Conservation (phyloP, 2,888 invertebrate genomes). For the Agrochola macilenta region DNA sequence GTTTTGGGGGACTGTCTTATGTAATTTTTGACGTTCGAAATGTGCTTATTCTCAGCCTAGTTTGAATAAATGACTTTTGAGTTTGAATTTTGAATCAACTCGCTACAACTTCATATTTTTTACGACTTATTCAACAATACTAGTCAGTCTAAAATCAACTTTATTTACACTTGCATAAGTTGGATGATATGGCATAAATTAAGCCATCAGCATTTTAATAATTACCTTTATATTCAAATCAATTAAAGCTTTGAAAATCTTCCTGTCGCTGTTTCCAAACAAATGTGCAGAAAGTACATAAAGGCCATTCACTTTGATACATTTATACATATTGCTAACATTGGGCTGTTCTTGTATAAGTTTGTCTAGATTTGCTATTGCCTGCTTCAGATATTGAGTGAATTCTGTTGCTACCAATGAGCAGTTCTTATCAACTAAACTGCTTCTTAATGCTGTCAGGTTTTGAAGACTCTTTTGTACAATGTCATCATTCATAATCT, state of each 20-base stretch:
- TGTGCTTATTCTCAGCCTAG: no score
- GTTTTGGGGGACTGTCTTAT: no score
- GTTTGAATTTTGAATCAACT: no score
- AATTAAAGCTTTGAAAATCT: slow-evolving; percentile 92
- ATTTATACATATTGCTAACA: slow-evolving; percentile 89
- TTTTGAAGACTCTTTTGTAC: slow-evolving; percentile 91
- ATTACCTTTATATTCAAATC: slow-evolving; percentile 94
- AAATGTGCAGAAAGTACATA: slow-evolving; percentile 93
- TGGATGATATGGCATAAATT: not conserved
- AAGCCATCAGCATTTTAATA: slow-evolving; percentile 1
- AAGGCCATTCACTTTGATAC: slow-evolving; percentile 92
- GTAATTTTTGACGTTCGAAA: no score
- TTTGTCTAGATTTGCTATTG: slow-evolving; percentile 91
- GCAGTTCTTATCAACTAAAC: slow-evolving; percentile 86
- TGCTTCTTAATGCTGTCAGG: slow-evolving; percentile 82
- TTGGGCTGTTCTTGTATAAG: slow-evolving; percentile 88
- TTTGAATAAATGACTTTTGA: no score
- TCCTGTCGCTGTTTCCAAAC: slow-evolving; percentile 95
- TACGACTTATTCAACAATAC: no score
- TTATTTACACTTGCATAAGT: no score
- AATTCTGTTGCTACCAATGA: slow-evolving; percentile 91
- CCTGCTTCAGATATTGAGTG: slow-evolving; percentile 91
- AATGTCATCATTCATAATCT: slow-evolving; percentile 93
- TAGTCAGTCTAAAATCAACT: no score
- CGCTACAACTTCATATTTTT: no score